These are phyloP conservation scores for Lumbricus terrestris DNA, from an alignment of 2,888 invertebrate genomes.

Conservation along the genomic window DNA sequence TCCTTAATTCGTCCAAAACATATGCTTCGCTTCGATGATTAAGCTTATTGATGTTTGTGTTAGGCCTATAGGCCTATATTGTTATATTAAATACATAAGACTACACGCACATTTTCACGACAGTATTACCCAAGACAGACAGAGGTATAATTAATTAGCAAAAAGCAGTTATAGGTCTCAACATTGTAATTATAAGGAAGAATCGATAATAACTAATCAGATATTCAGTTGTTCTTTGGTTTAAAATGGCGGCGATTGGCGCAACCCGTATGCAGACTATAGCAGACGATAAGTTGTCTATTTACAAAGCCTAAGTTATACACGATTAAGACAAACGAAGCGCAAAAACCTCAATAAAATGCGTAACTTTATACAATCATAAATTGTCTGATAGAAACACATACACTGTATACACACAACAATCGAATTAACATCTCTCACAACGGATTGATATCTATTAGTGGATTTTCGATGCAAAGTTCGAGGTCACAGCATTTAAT, in stretches of 20 bases:
- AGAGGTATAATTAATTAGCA: slow-evolving; percentile 3
- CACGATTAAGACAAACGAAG: not conserved
- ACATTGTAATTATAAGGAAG: not conserved
- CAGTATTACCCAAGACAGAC: slow-evolving; percentile 3
- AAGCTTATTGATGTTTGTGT: too few relatives aligned
- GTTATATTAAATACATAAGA: not conserved
- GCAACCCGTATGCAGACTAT: not conserved
- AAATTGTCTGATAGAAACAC: not conserved
- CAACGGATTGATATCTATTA: not conserved
- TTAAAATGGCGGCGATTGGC: not conserved
- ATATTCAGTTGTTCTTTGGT: not conserved
- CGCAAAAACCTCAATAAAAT: not conserved
- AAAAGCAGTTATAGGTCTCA: not conserved
- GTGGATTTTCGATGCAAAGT: not conserved
- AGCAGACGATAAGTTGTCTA: slow-evolving; percentile 3
- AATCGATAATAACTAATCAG: not conserved
- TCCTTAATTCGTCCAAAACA: too few relatives aligned
- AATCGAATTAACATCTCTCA: not conserved
- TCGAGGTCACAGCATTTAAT: not conserved
- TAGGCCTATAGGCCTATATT: too few relatives aligned
- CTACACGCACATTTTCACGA: not conserved
- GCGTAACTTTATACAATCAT: not conserved
- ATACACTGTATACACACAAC: not conserved
- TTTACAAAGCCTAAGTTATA: not conserved
- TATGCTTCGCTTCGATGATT: too few relatives aligned